Conservation (phyloP, 2,797 vertebrate genomes). For the Platalea minor region DNA sequence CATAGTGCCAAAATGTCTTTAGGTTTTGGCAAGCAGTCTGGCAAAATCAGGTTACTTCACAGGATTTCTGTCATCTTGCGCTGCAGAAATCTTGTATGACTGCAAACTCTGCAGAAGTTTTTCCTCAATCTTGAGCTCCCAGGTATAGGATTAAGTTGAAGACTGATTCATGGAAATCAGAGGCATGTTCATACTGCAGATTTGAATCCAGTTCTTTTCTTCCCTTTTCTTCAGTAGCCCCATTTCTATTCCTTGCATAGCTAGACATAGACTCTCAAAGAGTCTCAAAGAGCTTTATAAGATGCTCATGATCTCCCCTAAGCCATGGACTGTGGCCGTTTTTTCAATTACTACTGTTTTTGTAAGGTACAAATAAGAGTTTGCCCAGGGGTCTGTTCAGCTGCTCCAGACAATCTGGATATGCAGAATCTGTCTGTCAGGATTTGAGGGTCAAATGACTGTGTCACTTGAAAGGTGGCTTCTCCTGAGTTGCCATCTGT, state of each 20-base stretch:
- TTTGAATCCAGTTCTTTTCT: not conserved
- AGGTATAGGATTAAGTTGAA: not conserved
- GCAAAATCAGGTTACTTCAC: not conserved
- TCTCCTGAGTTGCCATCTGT: not conserved
- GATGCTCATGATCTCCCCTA: not conserved
- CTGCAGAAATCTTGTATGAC: not conserved
- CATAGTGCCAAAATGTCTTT: not conserved
- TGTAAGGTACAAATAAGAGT: not conserved
- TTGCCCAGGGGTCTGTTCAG: not conserved
- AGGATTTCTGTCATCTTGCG: not conserved
- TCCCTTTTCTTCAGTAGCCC: not conserved
- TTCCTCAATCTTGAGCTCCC: not conserved
- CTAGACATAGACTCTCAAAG: not conserved
- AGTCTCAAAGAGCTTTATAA: not conserved
- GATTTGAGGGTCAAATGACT: not conserved
- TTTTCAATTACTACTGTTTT: not conserved
- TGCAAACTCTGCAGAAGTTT: not conserved
- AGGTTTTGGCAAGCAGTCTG: not conserved
- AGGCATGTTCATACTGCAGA: not conserved
- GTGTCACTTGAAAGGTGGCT: not conserved
- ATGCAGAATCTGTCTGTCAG: not conserved
- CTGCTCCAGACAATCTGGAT: not conserved
- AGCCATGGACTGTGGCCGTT: not conserved
- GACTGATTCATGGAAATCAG: not conserved
- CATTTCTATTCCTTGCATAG: not conserved